Evolutionary conservation across 2,888 invertebrate species (phyloP).

Genomic region (Rotaria socialis): DNA sequence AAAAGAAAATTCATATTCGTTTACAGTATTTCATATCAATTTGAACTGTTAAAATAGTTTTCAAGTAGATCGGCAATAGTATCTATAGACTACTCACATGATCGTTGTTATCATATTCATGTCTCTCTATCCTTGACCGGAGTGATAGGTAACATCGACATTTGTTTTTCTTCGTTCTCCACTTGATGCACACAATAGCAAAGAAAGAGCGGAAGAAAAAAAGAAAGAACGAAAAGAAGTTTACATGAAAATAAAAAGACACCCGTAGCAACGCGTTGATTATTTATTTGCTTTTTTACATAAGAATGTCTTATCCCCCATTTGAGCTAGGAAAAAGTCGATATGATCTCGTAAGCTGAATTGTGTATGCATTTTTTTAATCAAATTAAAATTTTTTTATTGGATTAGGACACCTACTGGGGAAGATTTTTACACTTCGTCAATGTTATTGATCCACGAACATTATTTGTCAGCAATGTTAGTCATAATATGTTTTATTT

Average conservation of each 20-base stretch:
- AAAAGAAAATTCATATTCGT: background rate
- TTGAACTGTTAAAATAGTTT: background rate
- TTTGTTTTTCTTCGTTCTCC: background rate
- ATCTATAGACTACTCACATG: background rate
- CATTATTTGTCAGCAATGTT: slow-evolving; percentile 54
- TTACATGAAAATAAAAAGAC: background rate
- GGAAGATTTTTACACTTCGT: slow-evolving; percentile 60
- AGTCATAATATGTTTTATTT: background rate
- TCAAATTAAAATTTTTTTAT: background rate
- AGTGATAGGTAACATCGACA: background rate
- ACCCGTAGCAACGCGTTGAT: background rate
- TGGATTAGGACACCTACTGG: slow-evolving; percentile 55
- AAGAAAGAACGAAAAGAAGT: background rate
- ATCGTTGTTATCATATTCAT: background rate
- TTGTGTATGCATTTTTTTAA: background rate
- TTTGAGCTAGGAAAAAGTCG: slow-evolving; percentile 47
- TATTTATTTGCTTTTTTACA: background rate
- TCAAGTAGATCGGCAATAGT: background rate
- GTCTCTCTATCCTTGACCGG: background rate
- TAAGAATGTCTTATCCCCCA: slow-evolving; percentile 42
- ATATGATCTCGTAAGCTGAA: slow-evolving; percentile 46
- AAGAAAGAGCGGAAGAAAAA: background rate
- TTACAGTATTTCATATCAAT: background rate
- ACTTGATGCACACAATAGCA: background rate
- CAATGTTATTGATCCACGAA: slow-evolving; percentile 61